Percentiles rank a stretch among this genome's conserved stretches.
These are phyloP conservation scores for Ceratitis capitata DNA, from an alignment of 1,140 invertebrate species.

Conservation along the genomic window DNA sequence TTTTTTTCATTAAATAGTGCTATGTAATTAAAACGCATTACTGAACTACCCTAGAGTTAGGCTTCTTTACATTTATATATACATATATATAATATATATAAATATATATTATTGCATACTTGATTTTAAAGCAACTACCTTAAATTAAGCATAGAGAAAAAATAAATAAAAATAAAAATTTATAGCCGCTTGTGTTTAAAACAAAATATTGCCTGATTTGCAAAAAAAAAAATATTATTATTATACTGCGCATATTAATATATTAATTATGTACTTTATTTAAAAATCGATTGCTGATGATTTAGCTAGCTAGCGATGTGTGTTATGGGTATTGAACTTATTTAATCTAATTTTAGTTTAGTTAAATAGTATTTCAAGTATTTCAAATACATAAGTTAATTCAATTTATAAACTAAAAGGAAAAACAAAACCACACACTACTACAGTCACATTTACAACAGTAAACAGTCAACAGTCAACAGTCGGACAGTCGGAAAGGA, in stretches of 20 bases:
- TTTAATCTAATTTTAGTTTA: too few species aligned
- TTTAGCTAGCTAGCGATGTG: neutral
- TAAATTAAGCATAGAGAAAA: neutral
- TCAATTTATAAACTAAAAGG: too few species aligned
- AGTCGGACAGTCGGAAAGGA: neutral
- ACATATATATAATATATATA: neutral
- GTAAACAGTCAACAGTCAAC: neutral
- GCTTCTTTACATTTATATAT: neutral
- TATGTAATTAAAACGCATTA: too few species aligned
- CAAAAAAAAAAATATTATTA: too few species aligned
- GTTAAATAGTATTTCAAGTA: too few species aligned
- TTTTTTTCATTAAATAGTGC: neutral
- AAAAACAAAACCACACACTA: too few species aligned
- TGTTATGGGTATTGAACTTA: too few species aligned
- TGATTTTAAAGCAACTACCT: neutral
- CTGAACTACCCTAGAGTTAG: too few species aligned
- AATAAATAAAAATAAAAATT: neutral
- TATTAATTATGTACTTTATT: too few species aligned
- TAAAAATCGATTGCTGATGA: too few species aligned
- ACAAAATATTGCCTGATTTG: neutral
- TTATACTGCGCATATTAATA: too few species aligned
- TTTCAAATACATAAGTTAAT: too few species aligned
- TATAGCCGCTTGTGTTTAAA: neutral
- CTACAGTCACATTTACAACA: neutral
- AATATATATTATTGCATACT: neutral